Evolutionary conservation across 2,888 invertebrate species (phyloP).

Genomic region (Stramonita haemastoma): DNA sequence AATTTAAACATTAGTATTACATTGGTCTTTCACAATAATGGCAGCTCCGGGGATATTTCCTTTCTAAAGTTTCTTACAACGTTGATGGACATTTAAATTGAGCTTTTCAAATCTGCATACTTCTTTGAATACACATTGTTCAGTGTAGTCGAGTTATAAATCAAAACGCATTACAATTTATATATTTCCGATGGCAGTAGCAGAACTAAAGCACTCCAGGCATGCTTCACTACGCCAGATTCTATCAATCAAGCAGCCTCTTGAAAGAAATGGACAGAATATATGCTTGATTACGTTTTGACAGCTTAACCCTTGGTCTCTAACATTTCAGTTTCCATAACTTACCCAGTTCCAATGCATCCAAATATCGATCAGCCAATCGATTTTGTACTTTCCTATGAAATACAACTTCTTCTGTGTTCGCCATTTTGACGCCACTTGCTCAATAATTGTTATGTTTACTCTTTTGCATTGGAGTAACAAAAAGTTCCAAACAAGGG

Average conservation of each 20-base stretch:
- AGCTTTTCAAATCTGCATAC: neutral
- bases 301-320: too few relatives aligned
- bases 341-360: constrained; percentile 60
- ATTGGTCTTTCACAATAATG: neutral
- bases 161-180: neutral
- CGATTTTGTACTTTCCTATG: constrained; percentile 42
- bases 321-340: neutral
- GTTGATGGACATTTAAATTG: neutral
- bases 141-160: neutral
- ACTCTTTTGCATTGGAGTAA: neutral
- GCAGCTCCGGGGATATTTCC: neutral
- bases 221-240: neutral
- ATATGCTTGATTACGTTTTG: neutral
- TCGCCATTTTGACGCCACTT: constrained; percentile 51
- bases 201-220: neutral
- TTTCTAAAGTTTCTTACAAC: neutral
- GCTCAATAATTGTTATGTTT: neutral
- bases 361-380: constrained; percentile 55
- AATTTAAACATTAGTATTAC: neutral
- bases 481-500: neutral
- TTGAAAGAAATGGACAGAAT: neutral
- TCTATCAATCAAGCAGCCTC: neutral
- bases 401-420: constrained; percentile 32
- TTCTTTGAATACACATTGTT: neutral
- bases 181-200: neutral